phyloP scores from a whole-genome alignment of 2,888 invertebrate species.

The Scaptodrosophila latifasciaeformis region DNA sequence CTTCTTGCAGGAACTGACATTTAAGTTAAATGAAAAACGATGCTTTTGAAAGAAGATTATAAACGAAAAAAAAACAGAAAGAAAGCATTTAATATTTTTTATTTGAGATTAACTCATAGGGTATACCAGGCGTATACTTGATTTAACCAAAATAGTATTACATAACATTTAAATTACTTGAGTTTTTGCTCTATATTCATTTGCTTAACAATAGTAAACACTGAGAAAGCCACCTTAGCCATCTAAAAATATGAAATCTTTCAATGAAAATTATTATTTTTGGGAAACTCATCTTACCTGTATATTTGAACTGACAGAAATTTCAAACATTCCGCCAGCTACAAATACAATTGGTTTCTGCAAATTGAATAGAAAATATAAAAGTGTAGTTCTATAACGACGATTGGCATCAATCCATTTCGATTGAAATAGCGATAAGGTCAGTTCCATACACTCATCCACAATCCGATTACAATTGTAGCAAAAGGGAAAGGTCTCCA shows the following conservation, averaged over 20 bases:
- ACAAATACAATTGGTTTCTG: conserved; percentile 41
- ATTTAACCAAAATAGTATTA: no score
- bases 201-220: conserved; percentile 41
- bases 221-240: conserved; percentile 51
- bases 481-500: conserved; percentile 53
- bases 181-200: conserved; percentile 20
- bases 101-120: conserved; percentile 27
- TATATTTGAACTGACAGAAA: conserved; percentile 44
- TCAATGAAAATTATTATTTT: background rate
- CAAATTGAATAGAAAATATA: conserved; percentile 43
- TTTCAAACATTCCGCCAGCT: conserved; percentile 47
- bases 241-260: conserved; percentile 23
- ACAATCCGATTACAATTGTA: conserved; percentile 42
- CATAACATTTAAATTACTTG: background rate
- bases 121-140: conserved; percentile 18
- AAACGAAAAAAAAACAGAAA: no score
- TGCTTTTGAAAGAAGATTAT: no score
- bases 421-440: conserved; percentile 45
- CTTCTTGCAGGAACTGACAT: no score
- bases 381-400: conserved; percentile 31
- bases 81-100: conserved; percentile 7
- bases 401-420: conserved; percentile 40
- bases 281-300: conserved; percentile 26
- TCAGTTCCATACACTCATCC: conserved; percentile 30
- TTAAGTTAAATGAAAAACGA: no score